phyloP scores from a whole-genome alignment of 1,140 invertebrate species.

The Dolichoris vasculosae region DNA sequence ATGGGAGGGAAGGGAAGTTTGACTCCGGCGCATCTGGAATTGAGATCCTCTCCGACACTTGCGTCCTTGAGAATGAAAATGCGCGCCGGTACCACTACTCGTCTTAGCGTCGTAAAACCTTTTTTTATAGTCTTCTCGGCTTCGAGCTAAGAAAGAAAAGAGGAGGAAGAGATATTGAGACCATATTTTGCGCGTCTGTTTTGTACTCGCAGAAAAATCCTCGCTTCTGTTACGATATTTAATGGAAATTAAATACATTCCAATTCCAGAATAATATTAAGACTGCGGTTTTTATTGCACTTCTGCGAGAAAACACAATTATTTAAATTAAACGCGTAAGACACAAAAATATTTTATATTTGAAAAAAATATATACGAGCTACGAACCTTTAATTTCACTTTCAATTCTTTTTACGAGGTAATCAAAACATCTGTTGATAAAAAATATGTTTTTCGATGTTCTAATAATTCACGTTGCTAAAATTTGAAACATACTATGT shows the following conservation, averaged over 20 bases:
- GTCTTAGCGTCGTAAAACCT: constrained; percentile 41
- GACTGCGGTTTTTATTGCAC: background rate
- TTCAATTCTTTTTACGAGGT: no score
- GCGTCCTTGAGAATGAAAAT: constrained; percentile 52
- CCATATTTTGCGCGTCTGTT: constrained; percentile 6
- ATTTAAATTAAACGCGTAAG: no score
- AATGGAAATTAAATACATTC: constrained; percentile 9
- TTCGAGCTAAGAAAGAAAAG: background rate
- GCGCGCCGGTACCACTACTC: constrained; percentile 8
- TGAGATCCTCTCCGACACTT: constrained; percentile 28
- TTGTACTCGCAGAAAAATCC: constrained; percentile 44
- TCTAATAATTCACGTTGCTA: no score
- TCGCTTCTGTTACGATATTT: background rate
- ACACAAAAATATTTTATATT: no score
- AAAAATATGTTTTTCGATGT: no score
- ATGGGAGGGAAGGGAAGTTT: background rate
- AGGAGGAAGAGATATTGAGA: background rate
- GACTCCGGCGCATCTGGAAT: constrained; percentile 39
- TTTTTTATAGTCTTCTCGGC: constrained; percentile 40
- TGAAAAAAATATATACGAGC: background rate
- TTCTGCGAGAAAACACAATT: background rate
- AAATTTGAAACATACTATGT: no score
- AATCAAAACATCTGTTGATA: no score
- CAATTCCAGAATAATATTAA: background rate
- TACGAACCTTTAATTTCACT: no score